A percentile compares a stretch with the other conserved stretches of the same genome.
phyloP scores from a whole-genome alignment of 1,140 invertebrate species.

The Papilio dardanus region DNA sequence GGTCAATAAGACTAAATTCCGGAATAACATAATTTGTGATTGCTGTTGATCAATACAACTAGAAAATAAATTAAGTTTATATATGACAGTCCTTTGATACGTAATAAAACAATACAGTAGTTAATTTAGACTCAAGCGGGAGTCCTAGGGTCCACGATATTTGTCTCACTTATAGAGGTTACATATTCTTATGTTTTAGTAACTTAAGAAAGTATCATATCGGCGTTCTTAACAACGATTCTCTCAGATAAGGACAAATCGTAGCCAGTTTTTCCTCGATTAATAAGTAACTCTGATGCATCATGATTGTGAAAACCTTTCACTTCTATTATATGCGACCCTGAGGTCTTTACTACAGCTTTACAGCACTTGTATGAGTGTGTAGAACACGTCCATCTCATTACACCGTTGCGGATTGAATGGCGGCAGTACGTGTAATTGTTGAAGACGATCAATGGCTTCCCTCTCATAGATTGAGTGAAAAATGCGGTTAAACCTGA shows the following conservation, averaged over 20 bases:
- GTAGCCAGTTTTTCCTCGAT: slow-evolving; percentile 44
- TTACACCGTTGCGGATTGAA: slow-evolving; percentile 57
- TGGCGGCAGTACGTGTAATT: slow-evolving; percentile 70
- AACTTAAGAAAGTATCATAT: slow-evolving; percentile 18
- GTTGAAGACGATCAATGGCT: slow-evolving; percentile 67
- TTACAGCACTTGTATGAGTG: slow-evolving; percentile 74
- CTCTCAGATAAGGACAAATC: slow-evolving; percentile 36
- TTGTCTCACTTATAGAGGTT: no score
- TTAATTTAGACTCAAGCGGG: background rate
- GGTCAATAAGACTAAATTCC: background rate
- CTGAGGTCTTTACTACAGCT: slow-evolving; percentile 67
- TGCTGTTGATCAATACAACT: background rate
- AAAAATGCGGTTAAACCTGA: slow-evolving; percentile 46
- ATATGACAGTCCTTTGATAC: background rate
- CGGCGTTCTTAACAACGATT: slow-evolving; percentile 10
- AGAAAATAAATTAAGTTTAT: background rate
- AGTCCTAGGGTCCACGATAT: background rate
- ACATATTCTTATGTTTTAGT: background rate
- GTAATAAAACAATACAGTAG: background rate
- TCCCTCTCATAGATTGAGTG: slow-evolving; percentile 67
- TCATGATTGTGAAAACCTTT: slow-evolving; percentile 72
- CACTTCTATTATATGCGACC: slow-evolving; percentile 59
- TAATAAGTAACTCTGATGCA: slow-evolving; percentile 62
- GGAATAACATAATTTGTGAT: background rate
- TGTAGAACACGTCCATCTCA: slow-evolving; percentile 72